A percentile compares a stretch with the other conserved stretches of the same genome.
phyloP scores from a whole-genome alignment of 2,797 vertebrate species.

The Euthynnus affinis region DNA sequence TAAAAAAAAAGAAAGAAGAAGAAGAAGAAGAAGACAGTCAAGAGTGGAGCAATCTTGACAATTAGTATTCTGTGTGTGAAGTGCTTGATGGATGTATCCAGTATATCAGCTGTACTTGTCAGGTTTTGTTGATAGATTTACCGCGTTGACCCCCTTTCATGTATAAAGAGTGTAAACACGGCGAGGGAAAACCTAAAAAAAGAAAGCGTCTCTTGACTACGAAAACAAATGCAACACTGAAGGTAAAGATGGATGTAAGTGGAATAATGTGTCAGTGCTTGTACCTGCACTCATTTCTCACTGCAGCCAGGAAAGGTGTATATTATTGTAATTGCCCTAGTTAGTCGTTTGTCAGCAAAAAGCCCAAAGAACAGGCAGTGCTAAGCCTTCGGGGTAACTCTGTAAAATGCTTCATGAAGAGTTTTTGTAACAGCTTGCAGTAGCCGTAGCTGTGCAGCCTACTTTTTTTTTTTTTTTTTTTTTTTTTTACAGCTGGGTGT shows the following conservation, averaged over 20 bases:
- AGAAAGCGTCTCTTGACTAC: constrained; percentile 7
- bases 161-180: constrained; percentile 58
- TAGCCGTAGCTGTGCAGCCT: constrained; percentile 17
- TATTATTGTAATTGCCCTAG: constrained; percentile 79
- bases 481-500: constrained; percentile 11
- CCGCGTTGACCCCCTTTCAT: constrained; percentile 55
- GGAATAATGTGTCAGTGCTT: constrained; percentile 75
- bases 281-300: constrained; percentile 71
- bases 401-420: constrained; percentile 31
- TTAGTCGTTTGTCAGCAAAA: constrained; percentile 73
- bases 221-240: constrained; percentile 48
- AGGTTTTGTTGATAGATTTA: constrained; percentile 54
- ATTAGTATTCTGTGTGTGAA: constrained; percentile 56
- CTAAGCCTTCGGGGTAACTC: constrained; percentile 53
- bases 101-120: constrained; percentile 55
- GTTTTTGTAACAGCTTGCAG: constrained; percentile 60
- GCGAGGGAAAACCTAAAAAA: constrained; percentile 24
- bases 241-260: constrained; percentile 59
- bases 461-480: no score
- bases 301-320: constrained; percentile 72
- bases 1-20: no score
- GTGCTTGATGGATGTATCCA: constrained; percentile 57
- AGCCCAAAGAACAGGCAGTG: constrained; percentile 60
- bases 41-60: constrained; percentile 22
- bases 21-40: no score